Evolutionary conservation across 1,140 invertebrate species (phyloP).

Genomic region (Conus ventricosus): DNA sequence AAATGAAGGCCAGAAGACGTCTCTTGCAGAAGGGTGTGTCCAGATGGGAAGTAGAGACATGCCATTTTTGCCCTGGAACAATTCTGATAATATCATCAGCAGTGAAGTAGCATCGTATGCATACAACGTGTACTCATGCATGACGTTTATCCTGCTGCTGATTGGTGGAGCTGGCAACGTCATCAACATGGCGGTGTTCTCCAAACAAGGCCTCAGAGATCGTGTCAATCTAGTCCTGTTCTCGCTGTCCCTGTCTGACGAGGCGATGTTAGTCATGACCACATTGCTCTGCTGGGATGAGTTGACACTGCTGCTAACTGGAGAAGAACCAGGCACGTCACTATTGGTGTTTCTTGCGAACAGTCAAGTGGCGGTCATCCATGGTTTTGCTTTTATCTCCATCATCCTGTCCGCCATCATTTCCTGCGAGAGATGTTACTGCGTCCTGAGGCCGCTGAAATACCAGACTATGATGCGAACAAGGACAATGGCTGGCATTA

Average conservation of each 20-base stretch:
- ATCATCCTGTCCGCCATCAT: background rate
- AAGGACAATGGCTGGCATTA: background rate
- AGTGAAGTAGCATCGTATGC: background rate
- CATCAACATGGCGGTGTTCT: conserved; percentile 2
- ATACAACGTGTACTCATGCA: background rate
- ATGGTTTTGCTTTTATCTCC: background rate
- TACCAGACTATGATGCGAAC: background rate
- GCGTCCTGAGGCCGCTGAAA: background rate
- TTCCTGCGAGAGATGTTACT: background rate
- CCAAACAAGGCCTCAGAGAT: background rate
- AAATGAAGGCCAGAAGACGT: background rate
- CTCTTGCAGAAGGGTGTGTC: background rate
- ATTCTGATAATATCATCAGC: background rate
- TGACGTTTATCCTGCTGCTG: background rate
- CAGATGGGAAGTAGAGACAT: background rate
- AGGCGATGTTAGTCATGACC: background rate
- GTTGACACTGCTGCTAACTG: background rate
- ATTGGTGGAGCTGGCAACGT: background rate
- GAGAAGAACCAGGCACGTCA: background rate
- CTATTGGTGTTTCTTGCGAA: background rate
- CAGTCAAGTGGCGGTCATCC: background rate
- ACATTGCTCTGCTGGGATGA: background rate
- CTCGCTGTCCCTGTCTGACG: background rate
- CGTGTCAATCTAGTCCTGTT: background rate
- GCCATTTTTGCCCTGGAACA: background rate